Evolutionary conservation across 2,888 invertebrate genomes (phyloP).

Genomic region (Eupithecia dodoneata): DNA sequence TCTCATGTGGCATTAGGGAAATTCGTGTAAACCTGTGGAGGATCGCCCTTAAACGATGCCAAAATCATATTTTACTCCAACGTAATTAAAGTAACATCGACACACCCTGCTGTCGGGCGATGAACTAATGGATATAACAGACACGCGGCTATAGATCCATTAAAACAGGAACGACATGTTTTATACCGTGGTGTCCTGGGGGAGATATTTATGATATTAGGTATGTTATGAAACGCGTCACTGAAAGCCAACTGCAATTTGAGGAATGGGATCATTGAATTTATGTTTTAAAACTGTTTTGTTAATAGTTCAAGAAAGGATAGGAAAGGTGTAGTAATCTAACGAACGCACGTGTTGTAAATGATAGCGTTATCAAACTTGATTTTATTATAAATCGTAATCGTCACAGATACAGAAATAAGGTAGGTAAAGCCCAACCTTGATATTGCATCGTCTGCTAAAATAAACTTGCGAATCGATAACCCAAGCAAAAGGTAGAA

Average conservation of each 20-base stretch:
- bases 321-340: background rate
- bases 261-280: conserved; percentile 3
- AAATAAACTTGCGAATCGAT: conserved; percentile 29
- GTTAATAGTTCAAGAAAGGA: background rate
- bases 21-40: background rate
- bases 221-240: conserved; percentile 27
- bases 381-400: background rate
- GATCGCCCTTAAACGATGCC: background rate
- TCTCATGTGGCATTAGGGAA: background rate
- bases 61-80: conserved; percentile 9
- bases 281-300: background rate
- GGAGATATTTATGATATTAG: conserved; percentile 38
- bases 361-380: background rate
- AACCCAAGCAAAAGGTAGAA: conserved; percentile 23
- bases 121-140: conserved; percentile 51
- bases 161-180: conserved; percentile 47
- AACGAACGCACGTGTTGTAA: background rate
- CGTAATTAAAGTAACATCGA: conserved; percentile 28
- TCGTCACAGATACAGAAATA: background rate
- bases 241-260: conserved; percentile 20
- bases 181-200: conserved; percentile 24
- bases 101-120: conserved; percentile 46
- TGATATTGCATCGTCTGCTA: conserved; percentile 19
- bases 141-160: conserved; percentile 43
- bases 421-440: conserved; percentile 17